Evolutionary conservation across 2,113 vertebrate species (phyloP).

Genomic region (Myotis lucifugus): DNA sequence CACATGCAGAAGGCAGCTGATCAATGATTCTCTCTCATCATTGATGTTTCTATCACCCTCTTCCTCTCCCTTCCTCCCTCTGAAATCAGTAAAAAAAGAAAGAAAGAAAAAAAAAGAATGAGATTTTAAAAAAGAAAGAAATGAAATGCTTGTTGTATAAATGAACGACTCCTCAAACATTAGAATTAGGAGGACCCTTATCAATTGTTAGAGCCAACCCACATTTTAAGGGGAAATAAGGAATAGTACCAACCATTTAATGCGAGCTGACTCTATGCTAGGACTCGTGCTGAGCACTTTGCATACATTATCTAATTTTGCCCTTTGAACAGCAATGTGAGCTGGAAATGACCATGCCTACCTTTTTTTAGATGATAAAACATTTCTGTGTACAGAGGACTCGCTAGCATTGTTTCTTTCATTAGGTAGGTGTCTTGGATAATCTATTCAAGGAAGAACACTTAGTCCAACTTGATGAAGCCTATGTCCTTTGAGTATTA

Average conservation of each 20-base stretch:
- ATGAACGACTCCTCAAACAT: background rate
- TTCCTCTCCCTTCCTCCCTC: too few relatives aligned
- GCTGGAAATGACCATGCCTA: background rate
- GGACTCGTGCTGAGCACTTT: background rate
- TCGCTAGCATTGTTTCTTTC: background rate
- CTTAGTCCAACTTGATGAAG: background rate
- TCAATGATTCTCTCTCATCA: too few relatives aligned
- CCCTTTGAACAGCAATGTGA: background rate
- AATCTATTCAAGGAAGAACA: background rate
- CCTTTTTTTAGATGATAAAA: background rate
- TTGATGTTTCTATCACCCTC: too few relatives aligned
- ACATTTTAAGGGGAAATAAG: constrained; percentile 4
- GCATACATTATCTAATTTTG: background rate
- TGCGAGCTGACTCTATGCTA: background rate
- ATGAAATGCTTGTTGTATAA: background rate
- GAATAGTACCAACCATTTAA: background rate
- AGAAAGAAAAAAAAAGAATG: too few relatives aligned
- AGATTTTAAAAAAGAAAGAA: too few relatives aligned
- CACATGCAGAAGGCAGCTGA: too few relatives aligned
- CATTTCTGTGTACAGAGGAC: background rate
- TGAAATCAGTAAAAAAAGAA: too few relatives aligned
- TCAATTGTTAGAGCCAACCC: background rate
- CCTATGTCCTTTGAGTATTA: background rate
- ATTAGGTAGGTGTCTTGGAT: background rate
- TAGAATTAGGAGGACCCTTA: background rate